phyloP scores from a whole-genome alignment of 1,140 invertebrate genomes.

The Chrysopa pallens region DNA sequence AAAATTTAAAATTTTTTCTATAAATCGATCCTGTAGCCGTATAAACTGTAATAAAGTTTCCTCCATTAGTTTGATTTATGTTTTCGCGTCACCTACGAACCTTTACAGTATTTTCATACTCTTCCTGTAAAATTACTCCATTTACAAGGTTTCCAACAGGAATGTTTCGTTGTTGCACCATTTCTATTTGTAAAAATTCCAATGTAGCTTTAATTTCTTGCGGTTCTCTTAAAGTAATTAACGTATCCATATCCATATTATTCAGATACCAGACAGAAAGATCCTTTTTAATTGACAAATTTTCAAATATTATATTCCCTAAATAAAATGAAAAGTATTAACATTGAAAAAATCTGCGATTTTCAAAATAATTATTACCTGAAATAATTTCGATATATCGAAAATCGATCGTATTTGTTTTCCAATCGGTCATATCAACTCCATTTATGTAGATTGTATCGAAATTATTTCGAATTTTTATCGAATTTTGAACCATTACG shows the following conservation, averaged over 20 bases:
- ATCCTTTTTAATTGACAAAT: not conserved
- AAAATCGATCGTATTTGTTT: too few species aligned
- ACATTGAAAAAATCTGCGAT: too few species aligned
- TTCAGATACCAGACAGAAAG: constrained; percentile 10
- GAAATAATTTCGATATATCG: too few species aligned
- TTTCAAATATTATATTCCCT: not conserved
- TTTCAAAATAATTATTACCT: too few species aligned
- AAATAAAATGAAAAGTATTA: not conserved
- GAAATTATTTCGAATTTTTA: too few species aligned
- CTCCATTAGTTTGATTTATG: not conserved
- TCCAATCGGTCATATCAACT: too few species aligned
- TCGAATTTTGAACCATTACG: too few species aligned
- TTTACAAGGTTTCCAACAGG: constrained; percentile 13
- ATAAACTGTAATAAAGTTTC: too few species aligned
- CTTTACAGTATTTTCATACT: constrained; percentile 13
- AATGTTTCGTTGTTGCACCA: constrained; percentile 8
- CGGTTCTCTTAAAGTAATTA: constrained; percentile 12
- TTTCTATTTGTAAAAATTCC: constrained; percentile 2
- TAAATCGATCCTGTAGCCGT: too few species aligned
- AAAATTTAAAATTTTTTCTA: too few species aligned
- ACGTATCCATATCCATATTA: constrained; percentile 11
- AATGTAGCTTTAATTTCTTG: constrained; percentile 9
- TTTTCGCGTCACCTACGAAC: constrained; percentile 9
- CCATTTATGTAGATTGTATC: too few species aligned
- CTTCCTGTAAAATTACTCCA: constrained; percentile 10